Evolutionary conservation across 2,888 invertebrate species (phyloP), one percentile per base, ranked within the genome.

Genomic region (Oxycera nigricornis): DNA sequence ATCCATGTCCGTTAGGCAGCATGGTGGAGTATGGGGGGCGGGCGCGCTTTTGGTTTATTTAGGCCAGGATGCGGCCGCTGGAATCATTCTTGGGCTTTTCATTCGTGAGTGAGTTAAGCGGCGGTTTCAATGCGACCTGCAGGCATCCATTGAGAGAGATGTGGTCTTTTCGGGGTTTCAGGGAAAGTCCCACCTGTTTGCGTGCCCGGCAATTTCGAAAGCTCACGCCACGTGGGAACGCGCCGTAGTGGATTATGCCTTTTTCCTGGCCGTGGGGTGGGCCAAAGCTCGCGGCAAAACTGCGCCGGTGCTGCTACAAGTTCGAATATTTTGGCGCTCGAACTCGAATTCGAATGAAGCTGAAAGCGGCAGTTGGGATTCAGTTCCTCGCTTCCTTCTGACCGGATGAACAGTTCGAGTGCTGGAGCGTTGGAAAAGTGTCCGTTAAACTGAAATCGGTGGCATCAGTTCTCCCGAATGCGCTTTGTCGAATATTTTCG

Each of bases 291-390:
- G 41, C 14, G 24, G 24, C 6, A 11, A 2, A 24, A 1, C 11
- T 17, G 41, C 65, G 65, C 30, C 41, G 7, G 41, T 35, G 28
- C 39, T 20, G 35, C 14, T 39, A 7, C 39, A 65, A 65, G 9
- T 65, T 65, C 65, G 65, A 65, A 65, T 22, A 41, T 65, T 65
- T 65, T 65, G 65, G 65, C 65, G 65, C 65, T 26, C 14, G 22
- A 22, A 24, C n/a, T 39, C 22, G 2, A 65, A 14, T 22, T 14
- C 31, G n/a, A n/a, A n/a, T n/a, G n/a, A n/a, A n/a, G n/a, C n/a
- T n/a, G n/a, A n/a, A n/a, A 65, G 14, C 30, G 50, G 24, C 41
- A 26, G 17, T 20, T 2, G 14, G 26, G 65, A 20, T 39, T 65
- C 41, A 41, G 65, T 41, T 65, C 41, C 24, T 9, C 39, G 24